Conservation (phyloP, 2,113 vertebrate species). For the Eira barbara region DNA sequence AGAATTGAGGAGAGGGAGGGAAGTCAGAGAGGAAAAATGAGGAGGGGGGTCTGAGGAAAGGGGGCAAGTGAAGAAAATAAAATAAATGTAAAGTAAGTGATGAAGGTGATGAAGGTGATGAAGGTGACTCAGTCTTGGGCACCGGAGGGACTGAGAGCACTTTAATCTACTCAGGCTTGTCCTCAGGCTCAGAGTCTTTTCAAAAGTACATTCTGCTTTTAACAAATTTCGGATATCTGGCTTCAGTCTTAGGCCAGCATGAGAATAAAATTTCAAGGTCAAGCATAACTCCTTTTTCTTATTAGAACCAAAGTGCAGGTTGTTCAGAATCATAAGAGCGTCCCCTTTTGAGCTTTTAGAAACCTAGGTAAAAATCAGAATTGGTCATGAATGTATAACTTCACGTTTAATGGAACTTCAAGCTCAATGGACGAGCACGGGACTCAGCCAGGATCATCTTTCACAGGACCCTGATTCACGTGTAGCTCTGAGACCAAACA, state of each 20-base stretch:
- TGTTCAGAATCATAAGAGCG: background rate
- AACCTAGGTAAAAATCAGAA: background rate
- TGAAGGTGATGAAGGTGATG: rapidly evolving
- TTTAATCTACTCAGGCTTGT: background rate
- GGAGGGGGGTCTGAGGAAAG: background rate
- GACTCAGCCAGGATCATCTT: background rate
- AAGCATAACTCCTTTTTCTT: background rate
- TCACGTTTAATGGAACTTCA: background rate
- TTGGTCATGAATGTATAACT: background rate
- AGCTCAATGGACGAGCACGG: background rate
- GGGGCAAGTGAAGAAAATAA: background rate
- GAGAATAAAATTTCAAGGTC: constrained; percentile 28
- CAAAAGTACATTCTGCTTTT: background rate
- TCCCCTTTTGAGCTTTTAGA: background rate
- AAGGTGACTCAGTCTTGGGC: background rate
- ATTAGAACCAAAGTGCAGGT: background rate
- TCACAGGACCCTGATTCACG: background rate
- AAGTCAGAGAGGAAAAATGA: background rate
- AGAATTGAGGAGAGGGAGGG: background rate
- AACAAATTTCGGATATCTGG: background rate
- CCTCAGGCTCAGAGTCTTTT: background rate
- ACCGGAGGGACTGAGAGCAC: background rate
- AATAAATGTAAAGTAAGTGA: background rate
- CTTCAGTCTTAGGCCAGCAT: background rate
- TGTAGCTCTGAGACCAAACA: background rate